phyloP scores from a whole-genome alignment of 2,888 invertebrate species.

The Priapulus caudatus region DNA sequence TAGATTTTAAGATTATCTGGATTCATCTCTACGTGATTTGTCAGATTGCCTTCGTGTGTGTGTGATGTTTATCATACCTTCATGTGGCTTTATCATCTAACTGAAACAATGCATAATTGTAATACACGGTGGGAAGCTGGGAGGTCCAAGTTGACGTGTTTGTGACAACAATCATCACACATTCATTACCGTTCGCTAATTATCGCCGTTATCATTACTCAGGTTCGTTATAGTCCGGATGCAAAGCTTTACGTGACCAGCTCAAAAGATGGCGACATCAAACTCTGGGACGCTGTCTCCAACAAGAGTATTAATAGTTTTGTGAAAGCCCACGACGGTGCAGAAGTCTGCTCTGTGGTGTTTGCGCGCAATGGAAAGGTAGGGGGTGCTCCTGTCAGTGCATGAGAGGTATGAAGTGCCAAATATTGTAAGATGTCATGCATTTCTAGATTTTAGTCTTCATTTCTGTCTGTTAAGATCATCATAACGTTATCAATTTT shows the following conservation, averaged over 20 bases:
- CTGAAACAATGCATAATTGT: no score
- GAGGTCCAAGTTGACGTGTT: no score
- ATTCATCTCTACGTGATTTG: no score
- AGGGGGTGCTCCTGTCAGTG: constrained; percentile 20
- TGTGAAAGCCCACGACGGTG: constrained; percentile 80
- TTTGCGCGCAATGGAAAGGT: constrained; percentile 95
- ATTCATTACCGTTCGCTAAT: no score
- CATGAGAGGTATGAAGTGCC: no score
- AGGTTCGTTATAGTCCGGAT: constrained; percentile 52
- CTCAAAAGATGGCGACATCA: constrained; percentile 83
- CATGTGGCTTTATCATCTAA: no score
- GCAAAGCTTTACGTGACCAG: constrained; percentile 67
- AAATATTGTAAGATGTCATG: no score
- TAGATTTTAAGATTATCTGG: background rate
- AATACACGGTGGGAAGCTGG: no score
- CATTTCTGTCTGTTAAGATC: background rate
- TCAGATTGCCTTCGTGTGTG: no score
- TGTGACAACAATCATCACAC: no score
- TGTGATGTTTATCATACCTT: constrained; percentile 25
- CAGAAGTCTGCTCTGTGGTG: constrained; percentile 80
- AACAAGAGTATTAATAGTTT: constrained; percentile 86
- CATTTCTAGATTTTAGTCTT: constrained; percentile 8
- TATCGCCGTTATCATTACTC: no score
- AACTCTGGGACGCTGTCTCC: constrained; percentile 94
- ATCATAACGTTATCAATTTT: background rate